Conservation (phyloP, 2,797 vertebrate genomes). For the Pachyuromys duprasi region DNA sequence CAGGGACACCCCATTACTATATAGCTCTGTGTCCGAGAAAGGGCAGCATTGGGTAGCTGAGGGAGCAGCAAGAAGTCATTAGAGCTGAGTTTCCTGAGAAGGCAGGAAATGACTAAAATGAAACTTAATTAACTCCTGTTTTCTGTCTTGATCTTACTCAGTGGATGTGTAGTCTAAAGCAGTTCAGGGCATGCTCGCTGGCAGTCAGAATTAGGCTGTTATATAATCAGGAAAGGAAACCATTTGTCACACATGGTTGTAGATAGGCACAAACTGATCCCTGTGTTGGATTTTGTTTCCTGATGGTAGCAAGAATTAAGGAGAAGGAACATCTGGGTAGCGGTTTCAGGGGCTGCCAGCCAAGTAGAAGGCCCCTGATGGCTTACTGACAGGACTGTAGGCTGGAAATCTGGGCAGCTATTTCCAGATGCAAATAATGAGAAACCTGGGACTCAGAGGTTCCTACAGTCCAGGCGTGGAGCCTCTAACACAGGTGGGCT, state of each 20-base stretch:
- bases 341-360: background rate
- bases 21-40: background rate
- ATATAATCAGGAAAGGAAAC: background rate
- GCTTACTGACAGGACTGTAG: background rate
- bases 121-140: constrained; percentile 13
- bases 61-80: background rate
- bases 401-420: background rate
- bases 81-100: constrained; percentile 55
- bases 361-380: background rate
- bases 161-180: background rate
- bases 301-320: background rate
- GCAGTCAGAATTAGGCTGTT: background rate
- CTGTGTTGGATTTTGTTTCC: background rate
- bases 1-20: background rate
- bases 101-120: constrained; percentile 66
- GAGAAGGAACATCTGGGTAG: background rate
- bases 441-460: background rate
- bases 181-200: background rate
- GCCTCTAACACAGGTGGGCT: background rate
- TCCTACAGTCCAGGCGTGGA: background rate
- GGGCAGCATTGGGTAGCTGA: background rate
- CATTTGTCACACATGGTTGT: background rate
- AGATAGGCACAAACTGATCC: background rate
- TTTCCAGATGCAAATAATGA: background rate
- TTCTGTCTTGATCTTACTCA: constrained; percentile 61